Evolutionary conservation across 1,140 invertebrate species (phyloP), one percentile per base, ranked within the genome.

Genomic region (Berghia stephanieae): DNA sequence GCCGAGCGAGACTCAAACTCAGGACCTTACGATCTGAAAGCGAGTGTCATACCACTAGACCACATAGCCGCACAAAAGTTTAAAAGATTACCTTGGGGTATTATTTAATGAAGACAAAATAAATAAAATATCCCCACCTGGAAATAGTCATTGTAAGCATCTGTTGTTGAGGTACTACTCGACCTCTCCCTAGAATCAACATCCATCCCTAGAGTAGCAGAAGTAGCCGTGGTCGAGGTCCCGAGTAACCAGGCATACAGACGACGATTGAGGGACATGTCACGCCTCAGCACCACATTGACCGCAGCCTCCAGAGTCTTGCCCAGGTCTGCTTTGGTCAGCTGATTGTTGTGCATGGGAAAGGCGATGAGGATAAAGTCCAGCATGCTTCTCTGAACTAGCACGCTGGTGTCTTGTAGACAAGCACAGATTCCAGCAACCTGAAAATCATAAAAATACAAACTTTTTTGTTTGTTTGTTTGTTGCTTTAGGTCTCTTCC

Each of bases 241-340:
- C 94, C 95, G 66, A 96, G 89, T 21, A 97, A 88, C 95, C 95
- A 97, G 3, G 93, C 93, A 87, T 94, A 96, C 24, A 97, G 89
- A 44, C 95, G 91, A 77, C 95, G 93, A 88, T 98, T 98, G 21
- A 98, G 91, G 60, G 95, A 97, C 94, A 97, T 96, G 86, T 98
- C 96, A 80, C 96, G 91, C 60, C 96, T 89, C 16, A 98, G 89
- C 78, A 98, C 93, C 0, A 96, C 95, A 44, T 93, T 92, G 70
- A 98, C 88, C 40, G 94, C 94, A 75, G 95, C 93, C 36, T 94
- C 94, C 1, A 96, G 92, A 69, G 98, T 89, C 69, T 92, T 91
- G 10, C 94, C 92, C 91, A 95, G 93, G 87, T 96, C 95, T 6
- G 92, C 89, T 80, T 93, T 91, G 1, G 92, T 91, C 34, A 97